phyloP scores from a whole-genome alignment of 2,113 vertebrate species.

The Lynx canadensis region DNA sequence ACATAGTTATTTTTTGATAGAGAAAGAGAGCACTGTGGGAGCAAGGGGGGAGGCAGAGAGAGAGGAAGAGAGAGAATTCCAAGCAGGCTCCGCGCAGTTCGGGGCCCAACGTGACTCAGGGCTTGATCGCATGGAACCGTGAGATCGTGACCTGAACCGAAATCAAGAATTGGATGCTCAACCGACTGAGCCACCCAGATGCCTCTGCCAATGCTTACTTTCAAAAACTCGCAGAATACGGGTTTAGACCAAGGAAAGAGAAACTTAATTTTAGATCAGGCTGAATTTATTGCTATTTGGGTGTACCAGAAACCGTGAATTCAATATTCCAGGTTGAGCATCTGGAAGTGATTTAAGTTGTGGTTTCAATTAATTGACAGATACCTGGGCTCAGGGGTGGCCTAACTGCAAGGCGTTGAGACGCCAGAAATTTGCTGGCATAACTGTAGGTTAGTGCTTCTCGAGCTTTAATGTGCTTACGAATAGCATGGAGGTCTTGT shows the following conservation, averaged over 20 bases:
- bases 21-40: too few species aligned
- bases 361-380: conserved; percentile 56
- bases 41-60: too few species aligned
- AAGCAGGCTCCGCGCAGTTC: too few species aligned
- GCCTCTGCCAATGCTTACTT: neutral
- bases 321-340: neutral
- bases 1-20: too few species aligned
- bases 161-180: too few species aligned
- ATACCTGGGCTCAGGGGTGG: conserved; percentile 63
- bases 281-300: neutral
- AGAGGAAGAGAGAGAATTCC: too few species aligned
- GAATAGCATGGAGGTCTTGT: conserved; percentile 46
- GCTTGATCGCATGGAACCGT: too few species aligned
- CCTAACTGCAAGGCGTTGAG: conserved; percentile 41
- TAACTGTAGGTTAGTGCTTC: neutral
- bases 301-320: neutral
- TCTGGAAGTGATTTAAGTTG: conserved; percentile 34
- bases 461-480: neutral
- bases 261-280: neutral
- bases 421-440: conserved; percentile 49
- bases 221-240: neutral
- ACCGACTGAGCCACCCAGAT: too few species aligned
- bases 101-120: too few species aligned
- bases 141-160: too few species aligned
- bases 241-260: neutral